Evolutionary conservation across 2,888 invertebrate species (phyloP).

Genomic region (Aromia moschata): DNA sequence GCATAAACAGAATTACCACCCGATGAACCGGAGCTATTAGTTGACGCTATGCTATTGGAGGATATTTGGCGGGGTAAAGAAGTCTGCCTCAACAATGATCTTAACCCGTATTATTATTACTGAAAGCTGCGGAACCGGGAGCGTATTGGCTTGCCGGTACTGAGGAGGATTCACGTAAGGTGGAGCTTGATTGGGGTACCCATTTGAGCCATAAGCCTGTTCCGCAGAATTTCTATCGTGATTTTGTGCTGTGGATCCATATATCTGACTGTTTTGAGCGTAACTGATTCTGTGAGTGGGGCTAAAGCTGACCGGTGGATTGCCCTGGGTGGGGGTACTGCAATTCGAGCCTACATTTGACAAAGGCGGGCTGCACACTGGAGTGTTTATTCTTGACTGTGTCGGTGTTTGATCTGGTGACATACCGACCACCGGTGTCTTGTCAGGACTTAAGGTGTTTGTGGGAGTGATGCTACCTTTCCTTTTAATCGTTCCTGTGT

Average conservation of each 20-base stretch:
- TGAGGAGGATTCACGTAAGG: constrained; percentile 59
- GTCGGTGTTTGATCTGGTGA: constrained; percentile 62
- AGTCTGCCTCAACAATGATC: constrained; percentile 58
- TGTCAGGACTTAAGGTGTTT: constrained; percentile 60
- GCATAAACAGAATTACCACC: constrained; percentile 50
- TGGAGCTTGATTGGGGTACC: constrained; percentile 58
- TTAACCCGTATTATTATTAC: constrained; percentile 53
- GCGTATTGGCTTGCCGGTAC: constrained; percentile 57
- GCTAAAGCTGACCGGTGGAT: constrained; percentile 56
- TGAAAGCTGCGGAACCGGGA: constrained; percentile 51
- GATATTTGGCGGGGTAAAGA: constrained; percentile 68
- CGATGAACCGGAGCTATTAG: constrained; percentile 63
- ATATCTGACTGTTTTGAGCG: constrained; percentile 39
- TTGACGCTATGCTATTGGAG: constrained; percentile 67
- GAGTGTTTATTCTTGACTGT: constrained; percentile 59
- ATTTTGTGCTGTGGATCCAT: constrained; percentile 47
- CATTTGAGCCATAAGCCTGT: constrained; percentile 32
- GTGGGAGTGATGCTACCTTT: constrained; percentile 62
- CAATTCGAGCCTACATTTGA: constrained; percentile 57
- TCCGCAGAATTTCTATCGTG: constrained; percentile 49
- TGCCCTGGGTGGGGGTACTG: constrained; percentile 58
- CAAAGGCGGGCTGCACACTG: constrained; percentile 55
- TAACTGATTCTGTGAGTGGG: constrained; percentile 48
- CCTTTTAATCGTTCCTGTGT: constrained; percentile 62
- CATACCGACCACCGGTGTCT: constrained; percentile 57